Evolutionary conservation across 2,797 vertebrate genomes (phyloP).

Genomic region (Falco berigora): DNA sequence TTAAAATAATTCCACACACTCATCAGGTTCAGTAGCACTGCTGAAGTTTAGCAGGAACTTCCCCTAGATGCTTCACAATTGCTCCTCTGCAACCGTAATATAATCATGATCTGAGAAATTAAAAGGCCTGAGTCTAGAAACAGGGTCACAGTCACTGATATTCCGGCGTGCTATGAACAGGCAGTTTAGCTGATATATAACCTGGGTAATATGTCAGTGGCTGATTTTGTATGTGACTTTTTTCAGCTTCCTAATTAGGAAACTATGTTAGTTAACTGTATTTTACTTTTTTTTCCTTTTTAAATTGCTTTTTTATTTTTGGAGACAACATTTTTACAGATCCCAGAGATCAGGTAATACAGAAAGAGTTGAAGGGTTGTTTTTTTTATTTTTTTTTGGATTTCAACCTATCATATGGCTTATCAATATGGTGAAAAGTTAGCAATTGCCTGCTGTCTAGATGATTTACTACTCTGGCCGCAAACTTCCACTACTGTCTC

Average conservation of each 20-base stretch:
- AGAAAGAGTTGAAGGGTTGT: neutral
- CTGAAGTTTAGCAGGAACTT: neutral
- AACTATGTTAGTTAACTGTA: neutral
- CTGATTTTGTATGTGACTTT: neutral
- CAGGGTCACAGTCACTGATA: neutral
- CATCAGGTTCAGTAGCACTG: fast-evolving
- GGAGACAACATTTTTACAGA: neutral
- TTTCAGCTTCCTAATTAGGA: neutral
- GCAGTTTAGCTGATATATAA: neutral
- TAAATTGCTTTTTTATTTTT: neutral
- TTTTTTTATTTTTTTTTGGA: neutral
- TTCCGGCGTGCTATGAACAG: neutral
- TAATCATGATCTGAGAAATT: neutral
- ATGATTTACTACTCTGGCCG: neutral
- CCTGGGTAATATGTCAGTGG: neutral
- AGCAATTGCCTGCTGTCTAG: neutral
- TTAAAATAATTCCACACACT: neutral
- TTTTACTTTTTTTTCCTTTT: neutral
- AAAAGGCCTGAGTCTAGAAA: neutral
- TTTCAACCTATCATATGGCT: neutral
- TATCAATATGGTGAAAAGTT: neutral
- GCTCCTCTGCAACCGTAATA: neutral
- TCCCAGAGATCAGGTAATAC: neutral
- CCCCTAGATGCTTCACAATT: neutral
- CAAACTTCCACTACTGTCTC: neutral